Percentiles rank a stretch among this genome's conserved stretches.
Evolutionary conservation across 2,113 vertebrate genomes (phyloP).

Genomic region (Rana temporaria): DNA sequence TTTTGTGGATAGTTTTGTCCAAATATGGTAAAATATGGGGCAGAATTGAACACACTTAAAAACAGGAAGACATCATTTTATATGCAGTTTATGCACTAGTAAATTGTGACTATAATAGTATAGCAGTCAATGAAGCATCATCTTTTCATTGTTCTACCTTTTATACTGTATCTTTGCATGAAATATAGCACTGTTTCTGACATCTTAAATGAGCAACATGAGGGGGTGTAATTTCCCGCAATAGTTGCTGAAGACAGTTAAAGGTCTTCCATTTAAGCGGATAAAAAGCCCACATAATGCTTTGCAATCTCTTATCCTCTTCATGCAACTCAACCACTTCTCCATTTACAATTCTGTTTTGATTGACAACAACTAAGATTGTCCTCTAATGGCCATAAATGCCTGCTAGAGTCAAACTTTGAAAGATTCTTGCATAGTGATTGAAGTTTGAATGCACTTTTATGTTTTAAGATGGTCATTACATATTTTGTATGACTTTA

Average conservation of each 20-base stretch:
- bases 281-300: slow-evolving; percentile 20
- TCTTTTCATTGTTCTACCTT: not conserved
- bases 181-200: slow-evolving; percentile 22
- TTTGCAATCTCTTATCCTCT: slow-evolving; percentile 10
- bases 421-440: slow-evolving; percentile 12
- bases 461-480: not conserved
- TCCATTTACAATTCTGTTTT: slow-evolving; percentile 30
- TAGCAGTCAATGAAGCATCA: not conserved
- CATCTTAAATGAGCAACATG: slow-evolving; percentile 28
- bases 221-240: slow-evolving; percentile 38
- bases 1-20: no score
- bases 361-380: slow-evolving; percentile 44
- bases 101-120: not conserved
- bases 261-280: slow-evolving; percentile 41
- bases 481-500: not conserved
- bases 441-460: not conserved
- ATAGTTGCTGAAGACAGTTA: slow-evolving; percentile 31
- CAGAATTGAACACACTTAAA: no score
- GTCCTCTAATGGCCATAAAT: slow-evolving; percentile 47
- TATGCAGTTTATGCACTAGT: not conserved
- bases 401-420: not conserved
- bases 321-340: slow-evolving; percentile 24
- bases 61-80: no score
- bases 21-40: no score
- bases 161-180: not conserved